Evolutionary conservation across 2,888 invertebrate species (phyloP), one percentile per base, ranked within the genome.

Genomic region (Octodonta nipae): DNA sequence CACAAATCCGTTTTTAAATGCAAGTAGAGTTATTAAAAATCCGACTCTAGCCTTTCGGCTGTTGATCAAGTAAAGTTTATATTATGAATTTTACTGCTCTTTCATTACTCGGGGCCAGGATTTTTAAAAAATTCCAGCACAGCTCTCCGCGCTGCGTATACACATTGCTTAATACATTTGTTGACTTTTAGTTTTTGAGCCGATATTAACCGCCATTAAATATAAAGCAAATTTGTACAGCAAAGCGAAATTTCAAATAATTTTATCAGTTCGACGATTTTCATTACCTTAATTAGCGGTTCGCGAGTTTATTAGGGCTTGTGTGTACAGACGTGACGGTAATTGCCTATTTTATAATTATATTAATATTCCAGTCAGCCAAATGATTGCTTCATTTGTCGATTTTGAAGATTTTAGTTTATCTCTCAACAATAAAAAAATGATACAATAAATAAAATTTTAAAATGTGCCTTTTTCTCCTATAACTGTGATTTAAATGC

Each of bases 81-180:
- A 56, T 56, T 56, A 58, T 55, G 56, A 56, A 55, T 55, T 57
- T 55, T 54, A 54, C 55, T 55, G 55, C 55, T 53, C 51, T 58
- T 54, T 52, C 54, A 54, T 54, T 47, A 52, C 56, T 51, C 47
- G 44, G 45, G 54, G 56, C 55, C 43, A 46, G 54, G 57, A 57
- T 58, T 58, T 58, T 56, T 54, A 47, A 49, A 54, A 44, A 53
- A 54, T 54, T 55, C 51, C n/a, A n/a, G n/a, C n/a, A n/a, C n/a
- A n/a, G n/a, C n/a, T n/a, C n/a, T n/a, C n/a, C n/a, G n/a, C n/a
- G n/a, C n/a, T n/a, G n/a, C n/a, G n/a, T 50, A 53, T 55, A 54
- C 50, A 54, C 57, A 56, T 49, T 47, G 50, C 50, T 49, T 49
- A 52, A 51, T 50, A 50, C 50, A 45, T 41, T n/a, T 53, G 54